These are phyloP conservation scores for Plagiodera versicolora DNA, from an alignment of 2,888 invertebrate genomes.

Conservation along the genomic window DNA sequence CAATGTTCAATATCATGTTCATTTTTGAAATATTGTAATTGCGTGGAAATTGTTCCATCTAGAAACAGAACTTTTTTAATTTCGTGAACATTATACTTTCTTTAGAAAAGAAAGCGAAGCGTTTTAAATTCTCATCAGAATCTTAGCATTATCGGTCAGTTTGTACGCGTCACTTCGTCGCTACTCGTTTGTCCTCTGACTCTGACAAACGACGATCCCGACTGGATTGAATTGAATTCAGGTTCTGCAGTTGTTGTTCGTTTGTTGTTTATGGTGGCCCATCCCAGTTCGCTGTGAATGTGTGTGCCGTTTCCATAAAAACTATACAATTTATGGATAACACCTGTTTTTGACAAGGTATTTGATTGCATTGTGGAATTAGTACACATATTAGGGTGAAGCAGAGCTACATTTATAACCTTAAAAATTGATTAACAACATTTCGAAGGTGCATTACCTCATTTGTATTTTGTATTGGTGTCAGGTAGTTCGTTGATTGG, in stretches of 20 bases:
- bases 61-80: too few relatives aligned
- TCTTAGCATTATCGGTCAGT: too few relatives aligned
- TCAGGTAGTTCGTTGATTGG: not conserved
- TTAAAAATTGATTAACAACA: constrained; percentile 25
- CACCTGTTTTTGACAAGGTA: constrained; percentile 52
- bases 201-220: not conserved
- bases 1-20: too few relatives aligned
- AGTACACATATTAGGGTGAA: constrained; percentile 16
- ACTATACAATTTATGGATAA: constrained; percentile 51
- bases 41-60: too few relatives aligned
- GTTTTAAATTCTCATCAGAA: too few relatives aligned
- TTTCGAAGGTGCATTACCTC: constrained; percentile 4
- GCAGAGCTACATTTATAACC: constrained; percentile 22
- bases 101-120: not conserved
- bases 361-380: constrained; percentile 27
- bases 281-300: constrained; percentile 57
- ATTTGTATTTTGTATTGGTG: constrained; percentile 7
- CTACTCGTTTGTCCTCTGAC: not conserved
- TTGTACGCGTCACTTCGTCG: not conserved
- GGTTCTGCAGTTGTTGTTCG: constrained; percentile 20
- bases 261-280: constrained; percentile 56
- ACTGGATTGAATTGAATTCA: not conserved
- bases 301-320: constrained; percentile 54
- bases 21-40: too few relatives aligned
- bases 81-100: too few relatives aligned